Percentiles rank a stretch among this genome's conserved stretches.
phyloP scores from a whole-genome alignment of 2,797 vertebrate genomes.

The Spinus pinus region DNA sequence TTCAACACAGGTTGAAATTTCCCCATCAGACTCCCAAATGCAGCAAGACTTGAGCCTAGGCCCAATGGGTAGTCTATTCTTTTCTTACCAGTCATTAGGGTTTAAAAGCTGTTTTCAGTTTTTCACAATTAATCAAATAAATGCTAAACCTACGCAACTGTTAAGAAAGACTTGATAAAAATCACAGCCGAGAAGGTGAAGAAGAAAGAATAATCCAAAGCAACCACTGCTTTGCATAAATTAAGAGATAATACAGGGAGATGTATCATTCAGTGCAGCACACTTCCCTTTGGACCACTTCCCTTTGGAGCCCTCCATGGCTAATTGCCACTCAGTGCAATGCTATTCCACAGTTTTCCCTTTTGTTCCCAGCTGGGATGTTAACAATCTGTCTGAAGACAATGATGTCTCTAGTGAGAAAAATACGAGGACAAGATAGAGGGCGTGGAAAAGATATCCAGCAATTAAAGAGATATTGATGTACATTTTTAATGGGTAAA shows the following conservation, averaged over 20 bases:
- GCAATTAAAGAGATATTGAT: background rate
- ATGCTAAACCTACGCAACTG: background rate
- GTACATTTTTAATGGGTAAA: background rate
- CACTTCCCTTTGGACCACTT: constrained; percentile 12
- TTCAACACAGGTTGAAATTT: background rate
- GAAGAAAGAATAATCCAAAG: constrained; percentile 35
- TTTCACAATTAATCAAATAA: constrained; percentile 5
- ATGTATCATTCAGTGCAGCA: background rate
- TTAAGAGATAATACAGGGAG: constrained; percentile 24
- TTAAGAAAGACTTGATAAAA: constrained; percentile 41
- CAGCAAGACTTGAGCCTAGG: background rate
- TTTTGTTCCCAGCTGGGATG: background rate
- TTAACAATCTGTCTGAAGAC: background rate
- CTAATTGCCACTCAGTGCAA: background rate
- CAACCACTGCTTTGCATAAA: constrained; percentile 51
- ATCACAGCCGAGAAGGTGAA: constrained; percentile 18
- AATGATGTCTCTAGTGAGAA: background rate
- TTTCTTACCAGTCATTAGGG: background rate
- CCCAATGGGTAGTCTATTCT: background rate
- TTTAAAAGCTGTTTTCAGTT: background rate
- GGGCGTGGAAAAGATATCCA: background rate
- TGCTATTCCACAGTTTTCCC: background rate
- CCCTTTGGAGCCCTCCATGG: background rate
- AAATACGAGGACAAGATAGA: background rate
- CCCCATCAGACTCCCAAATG: background rate